Percentiles rank a stretch among this genome's conserved stretches.
Evolutionary conservation across 2,113 vertebrate species (phyloP).

Genomic region (Tupaia tana): DNA sequence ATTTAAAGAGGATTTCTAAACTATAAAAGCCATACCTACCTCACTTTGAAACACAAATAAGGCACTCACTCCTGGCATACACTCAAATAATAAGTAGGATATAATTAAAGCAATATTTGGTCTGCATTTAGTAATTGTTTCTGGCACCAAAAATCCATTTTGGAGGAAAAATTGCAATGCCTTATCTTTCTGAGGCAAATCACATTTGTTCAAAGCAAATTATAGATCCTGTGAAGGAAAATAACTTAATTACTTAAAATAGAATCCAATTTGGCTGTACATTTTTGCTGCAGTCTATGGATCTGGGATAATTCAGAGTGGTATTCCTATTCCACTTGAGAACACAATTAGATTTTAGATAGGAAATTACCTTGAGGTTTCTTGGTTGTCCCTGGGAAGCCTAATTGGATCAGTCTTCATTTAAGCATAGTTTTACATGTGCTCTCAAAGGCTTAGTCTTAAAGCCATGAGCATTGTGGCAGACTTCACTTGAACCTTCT

Average conservation of each 20-base stretch:
- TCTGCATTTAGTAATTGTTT: slow-evolving; percentile 75
- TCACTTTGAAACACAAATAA: not conserved
- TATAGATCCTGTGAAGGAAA: slow-evolving; percentile 75
- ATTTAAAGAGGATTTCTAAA: slow-evolving; percentile 64
- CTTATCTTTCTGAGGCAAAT: slow-evolving; percentile 75
- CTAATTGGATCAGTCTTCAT: slow-evolving; percentile 75
- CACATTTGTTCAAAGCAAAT: slow-evolving; percentile 79
- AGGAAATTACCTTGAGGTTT: slow-evolving; percentile 78
- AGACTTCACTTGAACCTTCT: slow-evolving; percentile 75
- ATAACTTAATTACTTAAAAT: slow-evolving; percentile 78
- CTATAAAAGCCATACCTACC: not conserved
- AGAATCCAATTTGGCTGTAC: slow-evolving; percentile 80
- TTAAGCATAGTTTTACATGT: slow-evolving; percentile 72
- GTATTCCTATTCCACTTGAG: slow-evolving; percentile 70
- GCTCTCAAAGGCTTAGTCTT: slow-evolving; percentile 59
- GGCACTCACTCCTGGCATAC: not conserved
- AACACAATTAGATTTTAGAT: slow-evolving; percentile 77
- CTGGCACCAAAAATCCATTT: slow-evolving; percentile 75
- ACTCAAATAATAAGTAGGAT: slow-evolving; percentile 53
- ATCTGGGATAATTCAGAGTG: slow-evolving; percentile 71
- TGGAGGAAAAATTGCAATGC: slow-evolving; percentile 76
- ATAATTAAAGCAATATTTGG: slow-evolving; percentile 77
- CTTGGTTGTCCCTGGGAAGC: slow-evolving; percentile 69
- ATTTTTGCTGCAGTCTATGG: slow-evolving; percentile 72
- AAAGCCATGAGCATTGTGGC: slow-evolving; percentile 56